These are phyloP conservation scores for Thumatha senex DNA, from an alignment of 2,888 invertebrate genomes.

Conservation along the genomic window DNA sequence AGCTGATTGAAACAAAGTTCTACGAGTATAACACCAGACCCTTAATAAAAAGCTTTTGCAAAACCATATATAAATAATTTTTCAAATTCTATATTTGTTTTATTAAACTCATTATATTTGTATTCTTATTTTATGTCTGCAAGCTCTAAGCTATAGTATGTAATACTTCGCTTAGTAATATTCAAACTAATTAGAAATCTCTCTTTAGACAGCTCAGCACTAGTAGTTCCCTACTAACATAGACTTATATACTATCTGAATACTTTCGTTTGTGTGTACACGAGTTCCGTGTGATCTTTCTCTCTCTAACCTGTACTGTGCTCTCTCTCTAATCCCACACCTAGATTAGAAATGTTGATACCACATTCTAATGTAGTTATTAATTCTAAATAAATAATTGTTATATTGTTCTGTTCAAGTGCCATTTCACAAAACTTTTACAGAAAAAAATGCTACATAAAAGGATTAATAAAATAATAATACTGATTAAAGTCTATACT, in stretches of 20 bases:
- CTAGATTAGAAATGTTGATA: constrained; percentile 29
- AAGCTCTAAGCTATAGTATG: too few relatives aligned
- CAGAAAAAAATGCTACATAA: too few relatives aligned
- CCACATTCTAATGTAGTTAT: constrained; percentile 25
- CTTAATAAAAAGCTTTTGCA: neutral
- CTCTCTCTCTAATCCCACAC: constrained; percentile 45
- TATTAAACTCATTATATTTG: too few relatives aligned
- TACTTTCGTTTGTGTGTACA: constrained; percentile 36
- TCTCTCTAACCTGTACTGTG: constrained; percentile 63
- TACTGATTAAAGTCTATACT: too few relatives aligned
- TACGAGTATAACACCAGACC: neutral
- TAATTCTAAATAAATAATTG: constrained; percentile 10
- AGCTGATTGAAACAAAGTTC: neutral
- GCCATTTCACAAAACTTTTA: neutral
- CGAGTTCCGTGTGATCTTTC: constrained; percentile 60
- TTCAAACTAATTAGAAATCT: too few relatives aligned
- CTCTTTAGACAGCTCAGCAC: neutral
- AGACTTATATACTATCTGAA: constrained; percentile 19
- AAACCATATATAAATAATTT: neutral
- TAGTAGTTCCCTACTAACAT: constrained; percentile 23
- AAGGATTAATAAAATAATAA: too few relatives aligned
- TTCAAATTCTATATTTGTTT: neutral
- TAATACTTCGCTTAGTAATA: too few relatives aligned
- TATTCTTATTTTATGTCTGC: too few relatives aligned
- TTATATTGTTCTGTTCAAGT: too few relatives aligned